These are phyloP conservation scores for Centropus bengalensis DNA, from an alignment of 2,113 vertebrate species.

Conservation along the genomic window DNA sequence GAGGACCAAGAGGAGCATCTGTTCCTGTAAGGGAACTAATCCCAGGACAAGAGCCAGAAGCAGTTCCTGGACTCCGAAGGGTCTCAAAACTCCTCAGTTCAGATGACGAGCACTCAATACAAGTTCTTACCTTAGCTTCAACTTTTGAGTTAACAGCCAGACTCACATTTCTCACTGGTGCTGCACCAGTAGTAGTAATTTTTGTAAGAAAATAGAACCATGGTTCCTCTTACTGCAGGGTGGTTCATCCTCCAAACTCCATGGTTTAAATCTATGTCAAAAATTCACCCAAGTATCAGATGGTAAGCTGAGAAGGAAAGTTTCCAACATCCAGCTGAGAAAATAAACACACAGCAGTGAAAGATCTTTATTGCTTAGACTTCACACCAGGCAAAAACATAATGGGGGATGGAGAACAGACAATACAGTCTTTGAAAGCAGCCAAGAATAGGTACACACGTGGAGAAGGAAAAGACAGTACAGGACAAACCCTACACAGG, in stretches of 20 bases:
- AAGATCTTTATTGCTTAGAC: neutral
- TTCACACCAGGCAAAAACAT: neutral
- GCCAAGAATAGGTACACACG: accelerated
- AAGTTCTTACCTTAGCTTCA: neutral
- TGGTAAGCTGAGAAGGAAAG: neutral
- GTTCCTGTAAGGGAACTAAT: neutral
- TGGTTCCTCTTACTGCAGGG: neutral
- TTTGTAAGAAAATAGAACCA: neutral
- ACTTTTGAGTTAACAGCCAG: neutral
- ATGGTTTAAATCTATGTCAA: neutral
- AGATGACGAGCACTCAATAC: accelerated
- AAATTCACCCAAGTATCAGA: neutral
- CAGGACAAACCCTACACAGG: neutral
- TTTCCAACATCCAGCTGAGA: neutral
- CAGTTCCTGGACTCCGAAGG: neutral
- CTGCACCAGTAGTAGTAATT: neutral
- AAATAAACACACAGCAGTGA: accelerated
- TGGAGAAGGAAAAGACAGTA: neutral
- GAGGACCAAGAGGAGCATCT: neutral
- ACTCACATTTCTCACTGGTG: accelerated
- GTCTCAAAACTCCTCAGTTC: neutral
- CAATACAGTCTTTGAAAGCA: neutral
- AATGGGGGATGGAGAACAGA: neutral
- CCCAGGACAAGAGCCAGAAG: neutral
- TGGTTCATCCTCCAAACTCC: neutral